Evolutionary conservation across 2,797 vertebrate genomes (phyloP), one percentile per base, ranked within the genome.

Genomic region (Anomalospiza imberbis): DNA sequence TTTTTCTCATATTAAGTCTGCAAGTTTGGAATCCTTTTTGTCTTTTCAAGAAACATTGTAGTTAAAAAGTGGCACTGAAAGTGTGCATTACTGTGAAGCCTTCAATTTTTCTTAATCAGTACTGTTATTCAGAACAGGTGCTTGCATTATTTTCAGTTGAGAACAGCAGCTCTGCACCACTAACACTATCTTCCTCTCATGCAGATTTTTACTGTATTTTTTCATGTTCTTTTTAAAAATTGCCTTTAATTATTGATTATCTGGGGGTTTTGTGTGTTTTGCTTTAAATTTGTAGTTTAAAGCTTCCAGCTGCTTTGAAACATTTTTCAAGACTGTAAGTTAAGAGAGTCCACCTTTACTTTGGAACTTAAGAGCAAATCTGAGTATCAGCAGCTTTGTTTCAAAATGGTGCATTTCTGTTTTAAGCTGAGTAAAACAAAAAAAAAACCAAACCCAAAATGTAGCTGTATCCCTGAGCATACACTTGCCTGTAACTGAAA

Each of bases 81-180:
- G n/a, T 48, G 55, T 78, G 63, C 74, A 47, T 88, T 95, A 95
- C 93, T 93, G 94, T 95, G 94, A 96, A 94, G 91, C 75, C 85
- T 92, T 89, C 68, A 24, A 4, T 57, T 80, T 79, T 88, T 84
- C 60, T 93, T 34, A 40, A 40, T 68, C 42, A 32, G 88, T 93
- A 82, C 77, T 93, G 70, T 90, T 94, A 58, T 0, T 88, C 12
- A 29, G 45, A 85, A 42, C 24, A 74, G 88, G 57, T 95, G 81
- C 85, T 93, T 74, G 62, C 34, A 51, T 72, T 93, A 22, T 75
- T 91, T 83, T 72, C 44, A 45, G 4, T 54, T 61, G 42, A 51
- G 29, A 89, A 72, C n/a, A 93, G 44, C 60, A 62, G 78, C 60
- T 88, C 63, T 92, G 51, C 71, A 73, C 80, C 80, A 50, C 38